These are phyloP conservation scores for Drosophila sordidapex DNA, from an alignment of 2,888 invertebrate species.

Conservation along the genomic window DNA sequence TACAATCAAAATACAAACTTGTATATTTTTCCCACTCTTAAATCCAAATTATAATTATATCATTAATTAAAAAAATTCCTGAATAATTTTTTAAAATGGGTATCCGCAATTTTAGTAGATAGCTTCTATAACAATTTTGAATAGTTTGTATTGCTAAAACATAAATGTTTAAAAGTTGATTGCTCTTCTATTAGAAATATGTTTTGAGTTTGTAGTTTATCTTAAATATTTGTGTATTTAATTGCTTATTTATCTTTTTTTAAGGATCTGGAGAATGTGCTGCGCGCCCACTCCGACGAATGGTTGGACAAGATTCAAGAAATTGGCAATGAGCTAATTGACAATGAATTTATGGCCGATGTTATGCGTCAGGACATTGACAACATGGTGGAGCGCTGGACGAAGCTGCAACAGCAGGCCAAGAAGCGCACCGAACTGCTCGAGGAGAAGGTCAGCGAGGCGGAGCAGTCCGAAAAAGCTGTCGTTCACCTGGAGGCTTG, in stretches of 20 bases:
- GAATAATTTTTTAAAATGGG: too few relatives aligned
- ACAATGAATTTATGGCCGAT: conserved; percentile 90
- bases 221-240: not conserved
- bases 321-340: conserved; percentile 90
- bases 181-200: not conserved
- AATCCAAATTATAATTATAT: too few relatives aligned
- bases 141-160: not conserved
- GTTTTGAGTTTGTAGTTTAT: conserved; percentile 43
- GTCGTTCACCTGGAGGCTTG: conserved; percentile 91
- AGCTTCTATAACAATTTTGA: not conserved
- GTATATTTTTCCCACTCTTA: too few relatives aligned
- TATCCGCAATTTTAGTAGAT: not conserved
- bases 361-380: conserved; percentile 89
- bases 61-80: not conserved
- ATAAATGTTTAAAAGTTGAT: not conserved
- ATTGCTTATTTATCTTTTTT: conserved; percentile 26
- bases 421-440: conserved; percentile 86
- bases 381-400: conserved; percentile 88
- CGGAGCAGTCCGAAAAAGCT: conserved; percentile 91
- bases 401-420: conserved; percentile 88
- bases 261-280: conserved; percentile 93
- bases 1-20: conserved; percentile 87
- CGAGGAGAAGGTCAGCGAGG: conserved; percentile 90
- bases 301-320: conserved; percentile 90
- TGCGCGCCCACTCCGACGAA: conserved; percentile 89